Evolutionary conservation across 2,113 vertebrate species (phyloP), one percentile per base, ranked within the genome.

Genomic region (Pelobates fuscus): DNA sequence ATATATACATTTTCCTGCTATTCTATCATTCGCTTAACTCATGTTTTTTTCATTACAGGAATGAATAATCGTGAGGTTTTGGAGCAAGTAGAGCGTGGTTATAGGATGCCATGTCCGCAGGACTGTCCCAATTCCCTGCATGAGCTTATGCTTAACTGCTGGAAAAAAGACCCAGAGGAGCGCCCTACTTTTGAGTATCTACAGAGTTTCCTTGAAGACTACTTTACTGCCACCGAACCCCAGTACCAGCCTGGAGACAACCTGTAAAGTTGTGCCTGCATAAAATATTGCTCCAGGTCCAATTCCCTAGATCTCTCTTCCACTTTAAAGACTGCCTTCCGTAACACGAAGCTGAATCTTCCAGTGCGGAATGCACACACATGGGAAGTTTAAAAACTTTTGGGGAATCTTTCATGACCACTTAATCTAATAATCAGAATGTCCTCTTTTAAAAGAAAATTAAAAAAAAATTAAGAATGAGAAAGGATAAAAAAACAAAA

Each of bases 11-110:
- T 37, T 10, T 37, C 32, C 32, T 37, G 1, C 4, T 32, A 32
- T 32, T 32, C 1, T 37, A 37, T 10, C 32, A 37, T 37, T 37
- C 32, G 5, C 5, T 37, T 6, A 37, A 37, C 32, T 6, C 32
- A 37, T 37, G 32, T 5, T 17, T 49, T 41, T 59, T 58, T 20
- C 1, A 64, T 70, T 63, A 2, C 84, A 99, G 96, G 97, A 77
- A 98, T 99, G 97, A 98, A 97, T 82, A 99, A 99, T 90, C 94
- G 97, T 1, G 97, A 99, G 88, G 97, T 98, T 67, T 84, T 99
- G 90, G 97, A 99, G 88, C 97, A 99, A 87, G 96, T 99, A 84
- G 97, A 99, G 75, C 92, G 95, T 0, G 97, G 97, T 54, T 99
- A 99, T 88, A 84, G 97, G 83, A 99, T 99, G 96, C 94, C 95